Percentiles rank a stretch among this genome's conserved stretches.
phyloP scores from a whole-genome alignment of 2,888 invertebrate species.

The Auanema sp. region DNA sequence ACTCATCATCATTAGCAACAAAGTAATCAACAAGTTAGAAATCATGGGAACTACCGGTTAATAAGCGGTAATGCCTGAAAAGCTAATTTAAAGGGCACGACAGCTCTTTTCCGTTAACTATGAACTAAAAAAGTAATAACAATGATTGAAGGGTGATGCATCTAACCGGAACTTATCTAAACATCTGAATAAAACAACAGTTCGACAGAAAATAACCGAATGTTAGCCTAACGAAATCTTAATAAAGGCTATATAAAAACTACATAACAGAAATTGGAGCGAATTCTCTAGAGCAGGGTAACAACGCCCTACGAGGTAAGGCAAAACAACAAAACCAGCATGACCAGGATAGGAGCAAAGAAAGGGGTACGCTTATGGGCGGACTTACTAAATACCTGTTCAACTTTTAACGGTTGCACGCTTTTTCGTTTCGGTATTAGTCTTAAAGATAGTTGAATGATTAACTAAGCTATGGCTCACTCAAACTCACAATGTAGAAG shows the following conservation, averaged over 20 bases:
- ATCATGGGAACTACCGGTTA: too few relatives aligned
- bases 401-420: too few relatives aligned
- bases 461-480: neutral
- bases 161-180: slow-evolving; percentile 8
- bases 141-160: neutral
- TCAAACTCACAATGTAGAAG: slow-evolving; percentile 46
- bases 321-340: slow-evolving; percentile 4
- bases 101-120: too few relatives aligned
- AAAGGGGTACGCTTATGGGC: too few relatives aligned
- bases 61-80: too few relatives aligned
- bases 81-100: too few relatives aligned
- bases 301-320: slow-evolving; percentile 3
- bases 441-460: too few relatives aligned
- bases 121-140: neutral
- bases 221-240: neutral
- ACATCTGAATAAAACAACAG: slow-evolving; percentile 5
- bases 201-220: neutral
- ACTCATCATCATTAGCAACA: slow-evolving; percentile 5
- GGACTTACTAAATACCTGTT: too few relatives aligned
- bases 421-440: too few relatives aligned
- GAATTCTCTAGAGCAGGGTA: neutral
- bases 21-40: neutral
- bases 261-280: slow-evolving; percentile 4
- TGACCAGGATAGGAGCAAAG: too few relatives aligned
- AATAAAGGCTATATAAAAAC: neutral